phyloP scores from a whole-genome alignment of 2,797 vertebrate species.

The Paramormyrops hopkinsi region DNA sequence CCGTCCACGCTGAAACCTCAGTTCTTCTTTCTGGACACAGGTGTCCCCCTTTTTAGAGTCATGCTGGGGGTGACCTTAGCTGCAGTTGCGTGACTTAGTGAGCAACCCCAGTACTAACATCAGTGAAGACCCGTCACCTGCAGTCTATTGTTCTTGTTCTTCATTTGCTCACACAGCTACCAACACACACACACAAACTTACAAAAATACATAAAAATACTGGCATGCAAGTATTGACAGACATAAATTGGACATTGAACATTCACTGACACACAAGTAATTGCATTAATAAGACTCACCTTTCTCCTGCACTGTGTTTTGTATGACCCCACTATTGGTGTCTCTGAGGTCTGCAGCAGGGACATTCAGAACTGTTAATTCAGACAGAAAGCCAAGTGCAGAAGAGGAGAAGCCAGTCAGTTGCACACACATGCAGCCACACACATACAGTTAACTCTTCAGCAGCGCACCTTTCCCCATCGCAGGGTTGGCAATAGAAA shows the following conservation, averaged over 20 bases:
- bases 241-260: not conserved
- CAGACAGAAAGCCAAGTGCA: conserved; percentile 21
- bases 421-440: not conserved
- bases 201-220: not conserved
- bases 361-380: conserved; percentile 46
- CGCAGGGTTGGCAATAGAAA: not conserved
- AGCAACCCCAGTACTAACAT: not conserved
- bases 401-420: not conserved
- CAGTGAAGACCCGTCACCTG: not conserved
- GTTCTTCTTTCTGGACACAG: not conserved
- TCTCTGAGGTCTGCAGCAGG: conserved; percentile 71
- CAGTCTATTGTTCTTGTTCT: not conserved
- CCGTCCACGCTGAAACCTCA: not conserved
- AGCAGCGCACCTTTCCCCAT: not conserved
- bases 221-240: not conserved
- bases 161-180: not conserved
- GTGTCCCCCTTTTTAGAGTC: not conserved
- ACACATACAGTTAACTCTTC: not conserved
- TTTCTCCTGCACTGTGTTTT: conserved; percentile 82
- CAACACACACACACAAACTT: not conserved
- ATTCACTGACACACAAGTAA: not conserved
- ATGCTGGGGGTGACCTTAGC: not conserved
- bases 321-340: conserved; percentile 67
- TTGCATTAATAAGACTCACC: conserved; percentile 52
- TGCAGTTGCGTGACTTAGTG: not conserved